phyloP scores from a whole-genome alignment of 2,888 invertebrate species.

The Polydrusus cervinus region DNA sequence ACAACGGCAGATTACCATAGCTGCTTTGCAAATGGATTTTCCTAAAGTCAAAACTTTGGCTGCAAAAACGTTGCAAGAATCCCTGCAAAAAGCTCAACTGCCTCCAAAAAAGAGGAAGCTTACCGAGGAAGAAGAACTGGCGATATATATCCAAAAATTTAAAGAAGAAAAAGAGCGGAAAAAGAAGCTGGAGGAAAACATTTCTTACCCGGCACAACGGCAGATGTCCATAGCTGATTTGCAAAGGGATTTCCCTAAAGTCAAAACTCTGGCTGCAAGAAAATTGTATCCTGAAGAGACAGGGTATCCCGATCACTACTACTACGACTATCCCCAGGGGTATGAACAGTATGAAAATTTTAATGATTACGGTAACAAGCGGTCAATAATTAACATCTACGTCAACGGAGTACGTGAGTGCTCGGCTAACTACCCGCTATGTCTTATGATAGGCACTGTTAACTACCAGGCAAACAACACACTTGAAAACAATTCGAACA shows the following conservation, averaged over 20 bases:
- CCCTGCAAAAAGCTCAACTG: slow-evolving; percentile 4
- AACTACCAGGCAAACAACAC: slow-evolving; percentile 1
- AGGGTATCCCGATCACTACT: slow-evolving; percentile 4
- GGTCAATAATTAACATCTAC: slow-evolving; percentile 25
- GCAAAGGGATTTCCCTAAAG: slow-evolving; percentile 28
- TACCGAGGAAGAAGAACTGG: slow-evolving; percentile 37
- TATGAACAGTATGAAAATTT: slow-evolving; percentile 15
- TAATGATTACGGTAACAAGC: slow-evolving; percentile 27
- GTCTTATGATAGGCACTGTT: slow-evolving; percentile 30
- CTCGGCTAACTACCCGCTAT: slow-evolving; percentile 25
- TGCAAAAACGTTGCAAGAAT: neutral
- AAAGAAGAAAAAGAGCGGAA: slow-evolving; percentile 28
- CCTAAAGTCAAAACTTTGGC: neutral
- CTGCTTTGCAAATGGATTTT: slow-evolving; percentile 40
- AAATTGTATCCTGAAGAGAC: slow-evolving; percentile 43
- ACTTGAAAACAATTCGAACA: neutral
- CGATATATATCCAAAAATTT: slow-evolving; percentile 15
- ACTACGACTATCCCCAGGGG: slow-evolving; percentile 22
- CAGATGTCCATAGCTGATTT: slow-evolving; percentile 52
- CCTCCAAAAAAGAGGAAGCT: slow-evolving; percentile 47
- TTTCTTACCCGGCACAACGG: slow-evolving; percentile 43
- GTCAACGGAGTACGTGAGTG: slow-evolving; percentile 33
- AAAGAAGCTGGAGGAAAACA: slow-evolving; percentile 32
- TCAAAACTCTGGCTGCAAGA: slow-evolving; percentile 43
- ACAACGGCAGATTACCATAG: slow-evolving; percentile 45